Base-by-base conservation (phyloP, 2,113 vertebrate genomes). In the Prunella fulvescens region DNA sequence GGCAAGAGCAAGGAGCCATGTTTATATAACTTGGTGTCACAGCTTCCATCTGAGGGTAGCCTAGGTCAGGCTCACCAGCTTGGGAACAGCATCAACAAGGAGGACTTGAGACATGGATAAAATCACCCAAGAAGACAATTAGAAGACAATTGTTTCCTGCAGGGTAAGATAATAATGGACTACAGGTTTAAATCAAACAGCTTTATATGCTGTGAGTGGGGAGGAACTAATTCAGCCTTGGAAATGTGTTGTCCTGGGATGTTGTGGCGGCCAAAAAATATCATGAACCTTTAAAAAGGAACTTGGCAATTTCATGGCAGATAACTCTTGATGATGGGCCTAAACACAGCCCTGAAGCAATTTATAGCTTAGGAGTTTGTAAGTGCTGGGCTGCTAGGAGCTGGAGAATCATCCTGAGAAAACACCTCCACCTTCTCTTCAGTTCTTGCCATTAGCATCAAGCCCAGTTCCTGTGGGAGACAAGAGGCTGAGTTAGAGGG, bases 261-360 rank as follows among this genome's bases (percentile, higher is more conserved):
- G 31, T 15, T 53, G 37, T 77, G 58, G 19, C 7, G 0, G 51
- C 79, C 45, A 50, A 70, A 80, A 93, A 92, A 44, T 61, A 73
- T 50, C 12, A 22, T 6, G 50, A 90, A 33, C 58, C 50, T 92
- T 94, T 92, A 54, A 73, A 95, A 86, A 45, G 23, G 79, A 66
- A 77, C 81, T 93, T 42, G 60, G 60, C 64, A 56, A 88, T 95
- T 95, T 94, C 76, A 62, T 88, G 82, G 82, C 79, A 90, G 76
- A 61, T 94, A 94, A 81, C 79, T 92, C 82, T 88, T 88, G 76
- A 77, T 10, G 56, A 82, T 45, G 35, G 67, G 67, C 71, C 67
- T 72, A 45, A 92, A 86, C 67, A 47, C 50, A 62, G 50, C 54
- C 64, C 47, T 72, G 74, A 57, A 90, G 48, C 7, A 5, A 85